Percentiles rank a stretch among this genome's conserved stretches.
phyloP scores from a whole-genome alignment of 2,888 invertebrate species.

The Cyclophora albipunctata region DNA sequence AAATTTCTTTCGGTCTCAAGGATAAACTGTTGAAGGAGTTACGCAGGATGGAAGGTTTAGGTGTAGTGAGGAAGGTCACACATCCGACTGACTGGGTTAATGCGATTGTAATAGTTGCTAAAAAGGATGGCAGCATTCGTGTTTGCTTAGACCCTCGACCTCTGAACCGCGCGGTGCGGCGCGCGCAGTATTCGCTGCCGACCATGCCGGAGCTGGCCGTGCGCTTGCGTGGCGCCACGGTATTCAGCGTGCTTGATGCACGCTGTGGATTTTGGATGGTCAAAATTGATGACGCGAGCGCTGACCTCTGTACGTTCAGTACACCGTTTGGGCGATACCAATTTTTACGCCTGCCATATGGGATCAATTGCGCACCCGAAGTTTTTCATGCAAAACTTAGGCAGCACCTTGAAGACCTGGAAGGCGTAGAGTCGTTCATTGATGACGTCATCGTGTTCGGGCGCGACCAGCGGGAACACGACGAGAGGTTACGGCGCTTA shows the following conservation, averaged over 20 bases:
- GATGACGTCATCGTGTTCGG: conserved; percentile 18
- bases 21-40: conserved; percentile 2
- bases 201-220: conserved; percentile 15
- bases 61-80: not conserved
- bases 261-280: not conserved
- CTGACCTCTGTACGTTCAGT: conserved; percentile 18
- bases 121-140: conserved; percentile 4
- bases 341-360: conserved; percentile 1
- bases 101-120: conserved; percentile 5
- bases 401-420: conserved; percentile 10
- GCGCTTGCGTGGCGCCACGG: not conserved
- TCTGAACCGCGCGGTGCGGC: conserved; percentile 11
- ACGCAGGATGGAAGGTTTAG: not conserved
- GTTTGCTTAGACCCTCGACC: conserved; percentile 6
- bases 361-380: conserved; percentile 15
- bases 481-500: conserved; percentile 4
- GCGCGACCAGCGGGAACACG: conserved; percentile 7
- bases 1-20: conserved; percentile 3
- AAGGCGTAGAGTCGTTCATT: conserved; percentile 7
- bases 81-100: conserved; percentile 1
- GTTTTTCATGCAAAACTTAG: conserved; percentile 8
- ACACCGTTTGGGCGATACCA: conserved; percentile 11
- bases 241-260: not conserved
- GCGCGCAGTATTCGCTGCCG: conserved; percentile 12
- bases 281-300: conserved; percentile 15